These are phyloP conservation scores for Graphium colonna DNA, from an alignment of 2,888 invertebrate genomes.

Conservation along the genomic window DNA sequence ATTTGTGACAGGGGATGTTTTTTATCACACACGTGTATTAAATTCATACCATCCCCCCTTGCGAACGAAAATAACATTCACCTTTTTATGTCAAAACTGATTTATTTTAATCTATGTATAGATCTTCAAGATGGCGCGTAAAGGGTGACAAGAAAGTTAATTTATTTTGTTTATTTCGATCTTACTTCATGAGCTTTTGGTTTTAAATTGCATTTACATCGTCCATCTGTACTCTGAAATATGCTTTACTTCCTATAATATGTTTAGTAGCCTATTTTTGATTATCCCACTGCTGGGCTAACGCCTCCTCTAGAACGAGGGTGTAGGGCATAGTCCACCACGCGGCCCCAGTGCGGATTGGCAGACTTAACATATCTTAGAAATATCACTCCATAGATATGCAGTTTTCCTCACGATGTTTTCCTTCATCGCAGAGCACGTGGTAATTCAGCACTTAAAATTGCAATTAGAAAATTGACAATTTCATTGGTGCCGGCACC, in stretches of 20 bases:
- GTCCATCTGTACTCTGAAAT: background rate
- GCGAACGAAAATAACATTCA: slow-evolving; percentile 48
- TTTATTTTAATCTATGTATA: slow-evolving; percentile 38
- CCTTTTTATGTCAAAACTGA: slow-evolving; percentile 48
- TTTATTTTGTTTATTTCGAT: slow-evolving; percentile 26
- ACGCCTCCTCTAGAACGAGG: too few relatives aligned
- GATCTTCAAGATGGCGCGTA: slow-evolving; percentile 28
- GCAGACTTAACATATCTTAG: too few relatives aligned
- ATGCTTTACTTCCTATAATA: background rate
- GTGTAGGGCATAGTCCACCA: too few relatives aligned
- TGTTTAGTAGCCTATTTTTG: too few relatives aligned
- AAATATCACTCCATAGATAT: too few relatives aligned
- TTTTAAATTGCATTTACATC: background rate
- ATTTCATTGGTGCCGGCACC: too few relatives aligned
- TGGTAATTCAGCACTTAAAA: too few relatives aligned
- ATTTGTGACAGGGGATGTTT: background rate
- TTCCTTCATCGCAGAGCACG: too few relatives aligned
- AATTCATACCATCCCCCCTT: slow-evolving; percentile 45
- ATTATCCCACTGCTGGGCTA: too few relatives aligned
- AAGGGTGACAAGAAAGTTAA: slow-evolving; percentile 27
- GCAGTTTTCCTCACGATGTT: too few relatives aligned
- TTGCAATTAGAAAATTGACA: too few relatives aligned
- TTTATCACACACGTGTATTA: slow-evolving; percentile 18
- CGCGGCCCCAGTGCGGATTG: too few relatives aligned
- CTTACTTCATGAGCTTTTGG: background rate